These are phyloP conservation scores for Phenacoccus solenopsis DNA, from an alignment of 1,140 invertebrate species.

Conservation along the genomic window DNA sequence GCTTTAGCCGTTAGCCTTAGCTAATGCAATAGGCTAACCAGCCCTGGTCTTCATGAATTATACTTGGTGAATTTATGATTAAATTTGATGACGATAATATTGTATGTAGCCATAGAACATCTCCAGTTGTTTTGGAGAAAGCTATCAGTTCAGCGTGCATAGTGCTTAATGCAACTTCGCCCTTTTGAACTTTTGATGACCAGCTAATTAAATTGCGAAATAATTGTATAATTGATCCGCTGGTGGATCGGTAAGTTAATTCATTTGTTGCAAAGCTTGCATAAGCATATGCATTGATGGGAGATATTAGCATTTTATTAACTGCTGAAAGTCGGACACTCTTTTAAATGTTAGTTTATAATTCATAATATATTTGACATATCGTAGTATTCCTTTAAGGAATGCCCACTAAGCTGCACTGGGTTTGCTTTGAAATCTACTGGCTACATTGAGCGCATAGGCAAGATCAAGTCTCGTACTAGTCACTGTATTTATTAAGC, in stretches of 20 bases:
- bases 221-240: background rate
- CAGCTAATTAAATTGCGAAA: background rate
- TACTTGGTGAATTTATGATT: background rate
- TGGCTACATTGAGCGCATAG: conserved; percentile 27
- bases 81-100: background rate
- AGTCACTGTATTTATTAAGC: conserved; percentile 32
- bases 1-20: too few relatives aligned
- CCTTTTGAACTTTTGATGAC: background rate
- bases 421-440: conserved; percentile 28
- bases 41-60: conserved; percentile 22
- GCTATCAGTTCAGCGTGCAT: background rate
- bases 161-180: background rate
- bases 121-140: background rate
- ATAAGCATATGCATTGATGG: background rate
- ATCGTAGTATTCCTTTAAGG: conserved; percentile 28
- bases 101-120: background rate
- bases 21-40: too few relatives aligned
- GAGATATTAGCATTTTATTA: background rate
- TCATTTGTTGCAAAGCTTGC: background rate
- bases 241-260: background rate
- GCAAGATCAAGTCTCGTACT: conserved; percentile 33
- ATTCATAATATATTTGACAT: conserved; percentile 27
- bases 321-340: background rate
- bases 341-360: conserved; percentile 25
- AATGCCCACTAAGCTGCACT: conserved; percentile 26